Base-by-base conservation (phyloP, 2,113 vertebrate genomes). In the Patagioenas fasciata region DNA sequence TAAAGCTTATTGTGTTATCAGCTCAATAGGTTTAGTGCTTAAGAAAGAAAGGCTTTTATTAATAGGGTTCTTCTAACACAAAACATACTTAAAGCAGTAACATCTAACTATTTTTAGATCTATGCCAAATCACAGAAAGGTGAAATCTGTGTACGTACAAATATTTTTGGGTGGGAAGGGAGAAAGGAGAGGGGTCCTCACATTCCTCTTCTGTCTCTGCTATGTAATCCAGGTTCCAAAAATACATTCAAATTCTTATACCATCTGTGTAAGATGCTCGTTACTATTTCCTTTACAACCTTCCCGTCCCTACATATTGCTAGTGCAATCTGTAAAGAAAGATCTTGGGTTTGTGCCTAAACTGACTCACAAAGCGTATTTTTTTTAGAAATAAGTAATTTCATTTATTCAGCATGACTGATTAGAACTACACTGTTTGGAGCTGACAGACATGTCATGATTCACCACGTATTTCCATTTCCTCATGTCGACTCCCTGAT, bases 371-470 rank as follows among this genome's bases (percentile, higher is more conserved):
- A 65, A 87, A 93, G 70, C 42, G 9, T 15, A 25, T 1, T 78
- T 80, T 91, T 88, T 80, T 86, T 69, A 89, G 61, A 83, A 95
- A n/a, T 53, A 95, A 85, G 50, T 85, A 2, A 80, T 74, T 51
- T 91, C 81, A 69, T 91, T 96, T 95, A 93, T 89, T 92, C 66
- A 88, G 67, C 47, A 85, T 23, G 5, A 88, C 53, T 65, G 93
- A 93, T 47, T 92, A 73, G 91, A 96, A 74, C 92, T 91, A 85
- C 81, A 28, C 87, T 78, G 77, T 16, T 93, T 85, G 75, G 60
- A 96, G 90, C 53, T 93, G 88, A 97, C 90, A 93, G 92, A 95
- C 90, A 69, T 65, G 85, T 80, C 90, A 96, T 48, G 95, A 96
- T 93, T 97, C 95, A 96, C 66, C 88, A 96, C 9, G 0, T 88